phyloP scores from a whole-genome alignment of 2,888 invertebrate species.

The Eristalis arbustorum region DNA sequence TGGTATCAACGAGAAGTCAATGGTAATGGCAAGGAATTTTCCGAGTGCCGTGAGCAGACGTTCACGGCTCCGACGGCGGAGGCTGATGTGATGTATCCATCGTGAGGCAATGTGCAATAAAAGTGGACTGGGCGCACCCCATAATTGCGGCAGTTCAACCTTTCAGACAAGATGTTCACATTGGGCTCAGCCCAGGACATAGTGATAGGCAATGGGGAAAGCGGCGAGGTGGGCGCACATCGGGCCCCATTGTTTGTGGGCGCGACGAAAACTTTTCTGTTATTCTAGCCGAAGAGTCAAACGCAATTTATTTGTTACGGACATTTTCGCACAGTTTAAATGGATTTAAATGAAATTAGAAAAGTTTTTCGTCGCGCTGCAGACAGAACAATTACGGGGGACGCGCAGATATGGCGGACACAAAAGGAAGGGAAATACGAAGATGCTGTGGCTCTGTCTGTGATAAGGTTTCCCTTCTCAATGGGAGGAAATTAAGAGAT shows the following conservation, averaged over 20 bases:
- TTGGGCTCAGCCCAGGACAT: not conserved
- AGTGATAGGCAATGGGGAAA: not conserved
- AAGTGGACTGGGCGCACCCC: not conserved
- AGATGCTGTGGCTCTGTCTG: not conserved
- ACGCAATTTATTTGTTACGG: slow-evolving; percentile 58
- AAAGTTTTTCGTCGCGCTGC: slow-evolving; percentile 73
- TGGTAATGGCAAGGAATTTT: slow-evolving; percentile 9
- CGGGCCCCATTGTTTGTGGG: slow-evolving; percentile 20
- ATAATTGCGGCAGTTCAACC: not conserved
- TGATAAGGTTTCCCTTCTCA: not conserved
- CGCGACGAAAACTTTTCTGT: slow-evolving; percentile 43
- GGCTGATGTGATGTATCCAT: not conserved
- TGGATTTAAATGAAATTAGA: slow-evolving; percentile 77
- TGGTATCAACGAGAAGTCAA: slow-evolving; percentile 13
- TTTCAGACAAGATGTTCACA: not conserved
- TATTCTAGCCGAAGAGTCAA: slow-evolving; percentile 61
- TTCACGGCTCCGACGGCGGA: not conserved
- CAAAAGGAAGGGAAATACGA: not conserved
- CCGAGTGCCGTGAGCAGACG: not conserved
- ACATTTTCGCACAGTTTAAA: slow-evolving; percentile 56
- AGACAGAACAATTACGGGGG: slow-evolving; percentile 15
- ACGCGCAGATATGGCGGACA: not conserved
- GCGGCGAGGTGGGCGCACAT: not conserved
- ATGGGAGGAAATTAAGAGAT: too few species aligned
- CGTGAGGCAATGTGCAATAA: slow-evolving; percentile 5